A percentile compares a stretch with the other conserved stretches of the same genome.
phyloP scores from a whole-genome alignment of 2,888 invertebrate genomes.

The Falcaria lacertinaria region DNA sequence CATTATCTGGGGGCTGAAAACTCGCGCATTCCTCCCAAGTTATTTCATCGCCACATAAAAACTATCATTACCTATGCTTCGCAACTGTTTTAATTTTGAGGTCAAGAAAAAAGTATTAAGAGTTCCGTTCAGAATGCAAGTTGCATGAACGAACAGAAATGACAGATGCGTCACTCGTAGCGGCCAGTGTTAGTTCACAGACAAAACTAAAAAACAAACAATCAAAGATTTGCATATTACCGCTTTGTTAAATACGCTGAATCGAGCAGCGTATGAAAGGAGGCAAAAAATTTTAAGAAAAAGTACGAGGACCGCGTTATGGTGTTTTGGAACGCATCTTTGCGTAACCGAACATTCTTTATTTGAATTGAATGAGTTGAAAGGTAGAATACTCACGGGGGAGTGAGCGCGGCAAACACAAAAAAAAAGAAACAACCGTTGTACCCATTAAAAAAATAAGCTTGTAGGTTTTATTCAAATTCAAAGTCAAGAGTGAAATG shows the following conservation, averaged over 20 bases:
- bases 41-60: conserved; percentile 53
- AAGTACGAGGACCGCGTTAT: conserved; percentile 17
- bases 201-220: conserved; percentile 46
- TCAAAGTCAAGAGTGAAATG: no score
- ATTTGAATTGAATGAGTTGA: conserved; percentile 53
- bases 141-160: conserved; percentile 67
- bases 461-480: no score
- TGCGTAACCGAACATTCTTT: conserved; percentile 58
- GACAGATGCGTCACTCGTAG: conserved; percentile 71
- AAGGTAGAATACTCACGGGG: conserved; percentile 30
- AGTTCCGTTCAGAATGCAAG: conserved; percentile 54
- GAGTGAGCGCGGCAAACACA: conserved; percentile 10
- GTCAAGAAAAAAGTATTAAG: conserved; percentile 46
- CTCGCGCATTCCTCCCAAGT: conserved; percentile 43
- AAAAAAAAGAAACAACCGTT: background rate
- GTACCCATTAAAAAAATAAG: no score
- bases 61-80: conserved; percentile 37
- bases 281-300: conserved; percentile 38
- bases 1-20: conserved; percentile 53
- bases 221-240: conserved; percentile 73
- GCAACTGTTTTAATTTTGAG: conserved; percentile 36
- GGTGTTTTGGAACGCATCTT: conserved; percentile 65
- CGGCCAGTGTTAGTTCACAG: conserved; percentile 32
- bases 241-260: conserved; percentile 40
- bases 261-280: conserved; percentile 51